phyloP scores from a whole-genome alignment of 2,113 vertebrate species.

The Oriolus oriolus region DNA sequence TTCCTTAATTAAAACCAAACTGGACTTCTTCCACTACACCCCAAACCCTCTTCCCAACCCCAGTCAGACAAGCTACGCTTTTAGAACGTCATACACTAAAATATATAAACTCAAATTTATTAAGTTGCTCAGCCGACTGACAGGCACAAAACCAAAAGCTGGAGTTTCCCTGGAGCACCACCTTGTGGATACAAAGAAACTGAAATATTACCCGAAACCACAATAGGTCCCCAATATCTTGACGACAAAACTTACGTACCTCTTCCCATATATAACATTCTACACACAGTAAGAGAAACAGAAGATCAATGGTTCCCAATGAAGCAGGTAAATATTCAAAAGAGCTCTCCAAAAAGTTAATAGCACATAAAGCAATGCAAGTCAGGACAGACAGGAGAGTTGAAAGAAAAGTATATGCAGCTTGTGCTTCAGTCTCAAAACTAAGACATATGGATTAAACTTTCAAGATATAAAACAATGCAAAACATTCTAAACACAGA shows the following conservation, averaged over 20 bases:
- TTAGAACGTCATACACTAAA: background rate
- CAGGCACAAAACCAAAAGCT: background rate
- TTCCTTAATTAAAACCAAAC: background rate
- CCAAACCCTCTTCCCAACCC: background rate
- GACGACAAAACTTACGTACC: background rate
- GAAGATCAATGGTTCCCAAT: background rate
- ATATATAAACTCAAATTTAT: background rate
- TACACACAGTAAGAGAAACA: background rate
- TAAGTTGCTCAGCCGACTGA: background rate
- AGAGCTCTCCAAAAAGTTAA: background rate
- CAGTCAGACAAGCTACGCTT: background rate
- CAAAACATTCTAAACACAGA: background rate
- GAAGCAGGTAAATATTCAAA: background rate
- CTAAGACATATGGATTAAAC: background rate
- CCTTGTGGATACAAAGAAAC: conserved; percentile 21
- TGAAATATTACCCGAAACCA: background rate
- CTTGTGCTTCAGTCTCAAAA: background rate
- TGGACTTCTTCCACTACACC: background rate
- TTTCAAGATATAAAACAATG: background rate
- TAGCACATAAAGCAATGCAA: background rate
- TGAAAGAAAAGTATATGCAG: background rate
- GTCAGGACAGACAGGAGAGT: background rate
- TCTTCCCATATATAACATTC: background rate
- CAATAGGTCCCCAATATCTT: background rate
- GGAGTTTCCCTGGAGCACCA: conserved; percentile 47